Conservation (phyloP, 1,140 invertebrate species). For the Lineus longissimus region DNA sequence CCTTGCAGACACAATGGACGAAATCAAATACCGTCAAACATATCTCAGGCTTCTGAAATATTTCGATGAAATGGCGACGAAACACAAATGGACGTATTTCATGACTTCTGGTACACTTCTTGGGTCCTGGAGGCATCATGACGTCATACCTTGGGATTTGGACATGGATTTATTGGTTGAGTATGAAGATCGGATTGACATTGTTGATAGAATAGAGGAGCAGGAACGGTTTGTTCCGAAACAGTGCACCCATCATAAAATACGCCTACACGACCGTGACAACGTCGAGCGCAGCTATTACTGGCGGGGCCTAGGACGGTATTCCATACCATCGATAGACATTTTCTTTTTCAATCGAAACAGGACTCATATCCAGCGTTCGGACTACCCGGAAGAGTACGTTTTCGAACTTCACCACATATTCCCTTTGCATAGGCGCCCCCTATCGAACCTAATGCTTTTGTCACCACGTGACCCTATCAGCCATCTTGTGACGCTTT, state of each 20-base stretch:
- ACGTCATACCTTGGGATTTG: neutral
- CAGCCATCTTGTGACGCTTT: neutral
- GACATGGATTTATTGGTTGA: neutral
- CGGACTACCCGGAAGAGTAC: neutral
- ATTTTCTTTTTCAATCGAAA: constrained; percentile 3
- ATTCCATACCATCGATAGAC: neutral
- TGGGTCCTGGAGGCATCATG: constrained; percentile 1
- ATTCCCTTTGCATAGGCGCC: neutral
- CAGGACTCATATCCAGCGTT: neutral
- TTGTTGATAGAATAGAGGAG: neutral
- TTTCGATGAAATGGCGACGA: neutral
- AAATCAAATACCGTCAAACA: neutral
- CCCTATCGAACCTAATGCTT: neutral
- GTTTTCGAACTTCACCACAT: neutral
- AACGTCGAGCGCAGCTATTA: neutral
- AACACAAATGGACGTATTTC: constrained; percentile 6
- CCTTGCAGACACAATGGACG: neutral
- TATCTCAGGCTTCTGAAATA: neutral
- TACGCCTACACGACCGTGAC: neutral
- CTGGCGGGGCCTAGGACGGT: neutral
- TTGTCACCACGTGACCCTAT: neutral
- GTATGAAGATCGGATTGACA: neutral
- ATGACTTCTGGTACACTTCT: neutral
- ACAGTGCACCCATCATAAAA: neutral
- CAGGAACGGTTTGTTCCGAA: neutral